phyloP scores from a whole-genome alignment of 2,888 invertebrate genomes.

The Lamellibrachia columna region DNA sequence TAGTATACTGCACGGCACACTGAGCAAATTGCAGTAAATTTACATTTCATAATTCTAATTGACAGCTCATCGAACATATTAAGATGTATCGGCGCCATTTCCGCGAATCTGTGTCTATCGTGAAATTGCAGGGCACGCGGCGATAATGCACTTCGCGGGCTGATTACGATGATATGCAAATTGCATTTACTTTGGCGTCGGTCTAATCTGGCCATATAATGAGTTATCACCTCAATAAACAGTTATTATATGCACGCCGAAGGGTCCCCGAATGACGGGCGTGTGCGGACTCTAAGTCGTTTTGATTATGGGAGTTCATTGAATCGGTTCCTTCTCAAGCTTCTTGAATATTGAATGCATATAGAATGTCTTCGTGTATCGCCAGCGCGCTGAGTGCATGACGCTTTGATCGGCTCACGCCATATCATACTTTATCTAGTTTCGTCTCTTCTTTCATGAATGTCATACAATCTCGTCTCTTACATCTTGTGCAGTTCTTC shows the following conservation, averaged over 20 bases:
- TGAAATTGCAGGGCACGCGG: not conserved
- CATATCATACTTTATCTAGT: too few species aligned
- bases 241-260: not conserved
- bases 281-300: not conserved
- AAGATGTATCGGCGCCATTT: not conserved
- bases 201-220: not conserved
- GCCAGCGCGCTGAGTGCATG: not conserved
- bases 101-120: not conserved
- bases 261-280: not conserved
- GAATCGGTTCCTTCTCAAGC: not conserved
- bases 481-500: too few species aligned
- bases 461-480: too few species aligned
- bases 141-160: not conserved
- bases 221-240: slow-evolving; percentile 16
- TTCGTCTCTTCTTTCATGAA: too few species aligned
- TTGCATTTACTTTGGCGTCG: slow-evolving; percentile 1
- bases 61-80: slow-evolving; percentile 12
- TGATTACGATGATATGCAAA: not conserved
- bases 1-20: not conserved
- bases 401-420: too few species aligned
- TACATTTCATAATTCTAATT: slow-evolving; percentile 16
- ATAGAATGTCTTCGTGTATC: not conserved
- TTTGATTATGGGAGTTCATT: not conserved
- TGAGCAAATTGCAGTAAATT: not conserved
- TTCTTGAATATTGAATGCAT: not conserved